Evolutionary conservation across 2,113 vertebrate species (phyloP).

Genomic region (Rhombomys opimus): DNA sequence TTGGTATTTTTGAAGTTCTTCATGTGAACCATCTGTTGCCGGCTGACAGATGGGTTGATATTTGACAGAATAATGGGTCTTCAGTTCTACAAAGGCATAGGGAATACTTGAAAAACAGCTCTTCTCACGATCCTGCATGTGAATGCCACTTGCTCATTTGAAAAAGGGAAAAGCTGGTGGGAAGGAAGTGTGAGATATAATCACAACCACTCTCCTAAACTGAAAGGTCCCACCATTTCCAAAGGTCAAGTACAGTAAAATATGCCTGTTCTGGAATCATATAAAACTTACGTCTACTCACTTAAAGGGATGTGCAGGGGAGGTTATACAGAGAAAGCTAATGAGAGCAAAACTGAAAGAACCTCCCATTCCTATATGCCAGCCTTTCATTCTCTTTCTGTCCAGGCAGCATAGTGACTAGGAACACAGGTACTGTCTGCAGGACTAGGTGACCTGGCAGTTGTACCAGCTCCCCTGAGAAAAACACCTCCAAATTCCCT

Average conservation of each 20-base stretch:
- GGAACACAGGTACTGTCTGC: background rate
- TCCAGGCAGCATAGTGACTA: background rate
- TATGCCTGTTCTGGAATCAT: constrained; percentile 45
- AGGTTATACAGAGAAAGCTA: background rate
- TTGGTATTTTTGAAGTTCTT: constrained; percentile 85
- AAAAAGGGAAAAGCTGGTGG: constrained; percentile 64
- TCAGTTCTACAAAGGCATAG: constrained; percentile 86
- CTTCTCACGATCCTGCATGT: constrained; percentile 85
- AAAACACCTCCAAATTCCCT: background rate
- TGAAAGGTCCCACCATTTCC: constrained; percentile 69
- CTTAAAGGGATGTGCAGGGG: background rate
- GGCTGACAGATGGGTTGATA: constrained; percentile 88
- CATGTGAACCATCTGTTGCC: constrained; percentile 87
- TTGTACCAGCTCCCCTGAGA: background rate
- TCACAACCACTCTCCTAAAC: constrained; percentile 67
- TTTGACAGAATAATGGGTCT: constrained; percentile 87
- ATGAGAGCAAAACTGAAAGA: background rate
- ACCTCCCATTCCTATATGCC: background rate
- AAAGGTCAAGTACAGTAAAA: constrained; percentile 61
- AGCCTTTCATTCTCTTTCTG: constrained; percentile 3
- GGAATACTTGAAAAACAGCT: constrained; percentile 86
- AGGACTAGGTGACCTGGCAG: background rate
- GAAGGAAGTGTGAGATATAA: constrained; percentile 52
- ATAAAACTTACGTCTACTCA: background rate
- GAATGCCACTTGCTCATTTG: constrained; percentile 86